phyloP scores from a whole-genome alignment of 2,113 vertebrate genomes.

The Gobiocypris rarus region DNA sequence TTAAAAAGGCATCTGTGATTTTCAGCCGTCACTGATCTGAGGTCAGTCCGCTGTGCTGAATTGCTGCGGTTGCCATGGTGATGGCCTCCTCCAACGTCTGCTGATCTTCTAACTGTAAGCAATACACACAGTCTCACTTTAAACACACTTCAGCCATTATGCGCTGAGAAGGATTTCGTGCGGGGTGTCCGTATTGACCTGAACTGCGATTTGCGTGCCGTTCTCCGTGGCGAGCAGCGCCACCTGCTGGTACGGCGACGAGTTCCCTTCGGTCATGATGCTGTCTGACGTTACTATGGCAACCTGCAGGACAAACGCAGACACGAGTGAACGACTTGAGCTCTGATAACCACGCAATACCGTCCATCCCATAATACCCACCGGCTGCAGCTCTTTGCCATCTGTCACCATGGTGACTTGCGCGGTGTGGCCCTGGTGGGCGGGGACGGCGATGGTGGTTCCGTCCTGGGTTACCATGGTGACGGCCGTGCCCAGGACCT shows the following conservation, averaged over 20 bases:
- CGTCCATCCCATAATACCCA: slow-evolving; percentile 51
- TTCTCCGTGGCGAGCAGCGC: slow-evolving; percentile 76
- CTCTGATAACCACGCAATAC: background rate
- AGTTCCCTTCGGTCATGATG: slow-evolving; percentile 58
- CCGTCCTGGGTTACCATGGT: slow-evolving; percentile 73
- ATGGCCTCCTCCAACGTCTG: slow-evolving; percentile 80
- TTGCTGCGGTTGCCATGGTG: slow-evolving; percentile 73
- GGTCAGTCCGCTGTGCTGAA: slow-evolving; percentile 66
- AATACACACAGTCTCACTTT: too few species aligned
- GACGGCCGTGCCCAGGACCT: slow-evolving; percentile 76
- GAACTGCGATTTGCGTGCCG: slow-evolving; percentile 75
- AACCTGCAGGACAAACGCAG: slow-evolving; percentile 71
- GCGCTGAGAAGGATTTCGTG: too few species aligned
- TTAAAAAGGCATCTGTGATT: slow-evolving; percentile 7
- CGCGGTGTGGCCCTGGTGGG: slow-evolving; percentile 48
- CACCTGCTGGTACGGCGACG: slow-evolving; percentile 78
- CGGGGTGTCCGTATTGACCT: too few species aligned
- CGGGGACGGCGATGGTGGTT: slow-evolving; percentile 62
- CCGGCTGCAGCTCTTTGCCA: slow-evolving; percentile 70
- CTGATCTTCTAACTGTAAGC: slow-evolving; percentile 76
- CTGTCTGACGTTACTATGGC: slow-evolving; percentile 74
- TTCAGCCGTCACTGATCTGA: slow-evolving; percentile 56
- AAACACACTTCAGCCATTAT: too few species aligned
- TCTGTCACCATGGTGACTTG: slow-evolving; percentile 65
- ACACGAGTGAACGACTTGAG: too few species aligned